Percentiles rank a stretch among this genome's conserved stretches.
These are phyloP conservation scores for Calycopis cecrops DNA, from an alignment of 1,140 invertebrate species.

Conservation along the genomic window DNA sequence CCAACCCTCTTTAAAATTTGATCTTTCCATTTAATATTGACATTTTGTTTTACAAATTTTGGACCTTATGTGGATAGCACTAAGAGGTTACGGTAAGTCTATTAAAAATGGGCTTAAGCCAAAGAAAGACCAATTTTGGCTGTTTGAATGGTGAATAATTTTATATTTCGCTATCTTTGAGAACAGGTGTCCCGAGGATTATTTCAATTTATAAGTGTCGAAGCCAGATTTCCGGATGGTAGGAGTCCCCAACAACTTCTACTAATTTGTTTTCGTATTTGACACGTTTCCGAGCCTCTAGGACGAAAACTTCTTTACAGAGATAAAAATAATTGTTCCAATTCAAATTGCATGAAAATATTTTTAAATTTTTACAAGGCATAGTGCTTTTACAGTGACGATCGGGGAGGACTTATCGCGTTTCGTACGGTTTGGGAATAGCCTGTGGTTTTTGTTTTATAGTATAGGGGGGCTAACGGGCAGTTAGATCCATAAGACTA, in stretches of 20 bases:
- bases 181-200: constrained; percentile 40
- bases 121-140: not conserved
- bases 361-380: no score
- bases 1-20: constrained; percentile 6
- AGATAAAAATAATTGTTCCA: no score
- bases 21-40: constrained; percentile 3
- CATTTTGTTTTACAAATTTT: not conserved
- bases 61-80: not conserved
- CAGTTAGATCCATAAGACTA: no score
- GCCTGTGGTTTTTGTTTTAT: no score
- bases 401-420: no score
- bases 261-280: not conserved
- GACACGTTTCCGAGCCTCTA: no score
- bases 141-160: constrained; percentile 16
- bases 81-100: no score
- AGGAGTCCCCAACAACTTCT: constrained; percentile 4
- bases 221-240: constrained; percentile 26
- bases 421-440: no score
- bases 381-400: no score
- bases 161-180: constrained; percentile 26
- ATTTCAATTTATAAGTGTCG: constrained; percentile 54
- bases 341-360: no score
- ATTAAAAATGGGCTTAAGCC: not conserved
- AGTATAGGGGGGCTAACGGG: no score
- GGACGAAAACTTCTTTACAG: no score